Conservation (phyloP, 2,888 invertebrate genomes). For the Ormyrus pomaceus region DNA sequence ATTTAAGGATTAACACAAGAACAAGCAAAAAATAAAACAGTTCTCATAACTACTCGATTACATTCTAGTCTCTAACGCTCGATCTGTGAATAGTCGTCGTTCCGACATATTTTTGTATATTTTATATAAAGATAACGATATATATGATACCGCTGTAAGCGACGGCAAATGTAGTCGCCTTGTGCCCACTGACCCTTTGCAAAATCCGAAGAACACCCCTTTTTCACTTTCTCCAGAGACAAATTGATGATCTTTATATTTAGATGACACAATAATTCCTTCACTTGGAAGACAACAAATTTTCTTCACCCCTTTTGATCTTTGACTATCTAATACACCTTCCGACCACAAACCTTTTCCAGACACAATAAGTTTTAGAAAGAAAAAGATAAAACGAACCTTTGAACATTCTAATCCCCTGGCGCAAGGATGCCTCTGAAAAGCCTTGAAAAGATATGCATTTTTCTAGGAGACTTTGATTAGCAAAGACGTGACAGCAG, state of each 20-base stretch:
- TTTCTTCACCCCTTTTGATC: constrained; percentile 30
- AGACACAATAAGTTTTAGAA: constrained; percentile 27
- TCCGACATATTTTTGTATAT: constrained; percentile 76
- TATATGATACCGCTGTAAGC: constrained; percentile 65
- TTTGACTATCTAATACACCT: constrained; percentile 21
- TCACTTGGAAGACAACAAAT: constrained; percentile 5
- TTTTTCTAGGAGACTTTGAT: constrained; percentile 51
- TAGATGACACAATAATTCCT: constrained; percentile 36
- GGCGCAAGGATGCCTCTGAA: constrained; percentile 52
- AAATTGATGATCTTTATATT: constrained; percentile 44
- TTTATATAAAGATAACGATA: constrained; percentile 73
- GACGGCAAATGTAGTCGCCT: constrained; percentile 66
- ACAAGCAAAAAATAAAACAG: constrained; percentile 52
- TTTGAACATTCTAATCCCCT: constrained; percentile 47
- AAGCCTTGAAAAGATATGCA: constrained; percentile 47
- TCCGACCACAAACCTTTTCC: not conserved
- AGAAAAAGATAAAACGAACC: constrained; percentile 40
- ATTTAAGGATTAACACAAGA: constrained; percentile 49
- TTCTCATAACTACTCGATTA: constrained; percentile 56
- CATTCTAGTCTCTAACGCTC: constrained; percentile 65
- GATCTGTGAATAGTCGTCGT: constrained; percentile 74
- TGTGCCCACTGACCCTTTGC: constrained; percentile 50
- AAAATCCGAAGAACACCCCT: constrained; percentile 30
- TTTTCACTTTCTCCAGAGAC: constrained; percentile 17
- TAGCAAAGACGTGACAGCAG: constrained; percentile 39